Conservation (phyloP, 2,113 vertebrate genomes). For the Sorex fumeus region DNA sequence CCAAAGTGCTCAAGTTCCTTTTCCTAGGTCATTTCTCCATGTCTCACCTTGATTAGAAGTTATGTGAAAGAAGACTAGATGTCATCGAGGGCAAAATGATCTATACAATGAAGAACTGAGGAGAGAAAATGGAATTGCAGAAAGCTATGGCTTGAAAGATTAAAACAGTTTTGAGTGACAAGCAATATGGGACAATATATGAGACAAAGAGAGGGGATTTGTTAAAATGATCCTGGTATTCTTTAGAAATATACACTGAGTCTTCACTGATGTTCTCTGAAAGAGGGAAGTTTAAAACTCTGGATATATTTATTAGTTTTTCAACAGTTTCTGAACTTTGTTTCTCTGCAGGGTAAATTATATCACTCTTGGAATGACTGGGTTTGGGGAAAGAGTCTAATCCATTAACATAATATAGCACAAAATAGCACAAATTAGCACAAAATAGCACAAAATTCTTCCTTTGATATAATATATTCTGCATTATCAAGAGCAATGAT, state of each 20-base stretch:
- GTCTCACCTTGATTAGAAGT: neutral
- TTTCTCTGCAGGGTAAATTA: neutral
- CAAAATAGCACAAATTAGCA: neutral
- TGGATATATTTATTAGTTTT: neutral
- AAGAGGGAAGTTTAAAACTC: conserved; percentile 5
- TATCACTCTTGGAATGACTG: neutral
- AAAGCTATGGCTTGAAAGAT: neutral
- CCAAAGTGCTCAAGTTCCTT: conserved; percentile 29
- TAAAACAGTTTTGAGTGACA: conserved; percentile 8
- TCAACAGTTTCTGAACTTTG: neutral
- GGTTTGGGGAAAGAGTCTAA: neutral
- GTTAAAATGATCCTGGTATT: conserved; percentile 2
- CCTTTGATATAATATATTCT: neutral
- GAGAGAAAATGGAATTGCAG: neutral
- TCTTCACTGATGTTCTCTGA: neutral
- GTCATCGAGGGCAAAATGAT: neutral
- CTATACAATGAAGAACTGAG: neutral
- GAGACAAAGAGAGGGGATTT: neutral
- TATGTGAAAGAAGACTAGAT: neutral
- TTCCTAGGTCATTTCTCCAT: neutral
- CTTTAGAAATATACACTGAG: neutral
- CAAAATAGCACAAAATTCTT: neutral
- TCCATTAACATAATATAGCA: neutral
- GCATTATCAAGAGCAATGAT: neutral
- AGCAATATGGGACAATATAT: neutral